Evolutionary conservation across 1,140 invertebrate genomes (phyloP).

Genomic region (Aphelenchoides besseyi): DNA sequence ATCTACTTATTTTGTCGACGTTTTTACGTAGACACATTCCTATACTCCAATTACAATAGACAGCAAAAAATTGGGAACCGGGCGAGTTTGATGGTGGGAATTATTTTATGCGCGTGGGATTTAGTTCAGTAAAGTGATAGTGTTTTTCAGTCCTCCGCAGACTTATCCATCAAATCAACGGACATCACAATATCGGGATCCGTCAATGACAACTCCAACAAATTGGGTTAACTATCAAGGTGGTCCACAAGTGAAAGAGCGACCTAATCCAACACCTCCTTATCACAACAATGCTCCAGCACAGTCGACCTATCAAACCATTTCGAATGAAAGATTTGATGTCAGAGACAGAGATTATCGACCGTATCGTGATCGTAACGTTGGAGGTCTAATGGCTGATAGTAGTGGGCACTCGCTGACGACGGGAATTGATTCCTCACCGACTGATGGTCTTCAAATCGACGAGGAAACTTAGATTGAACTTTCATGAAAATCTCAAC

Average conservation of each 20-base stretch:
- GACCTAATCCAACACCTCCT: not conserved
- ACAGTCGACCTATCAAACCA: not conserved
- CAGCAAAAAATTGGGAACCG: too few species aligned
- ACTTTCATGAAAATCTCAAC: not conserved
- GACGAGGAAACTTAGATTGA: conserved; percentile 1
- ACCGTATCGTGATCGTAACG: conserved; percentile 6
- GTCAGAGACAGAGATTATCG: not conserved
- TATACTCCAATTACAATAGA: too few species aligned
- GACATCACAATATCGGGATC: not conserved
- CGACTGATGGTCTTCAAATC: not conserved
- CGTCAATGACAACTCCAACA: not conserved
- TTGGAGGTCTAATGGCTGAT: not conserved
- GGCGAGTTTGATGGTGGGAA: too few species aligned
- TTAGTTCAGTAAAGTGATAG: too few species aligned
- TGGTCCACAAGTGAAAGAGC: not conserved
- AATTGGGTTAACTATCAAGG: not conserved
- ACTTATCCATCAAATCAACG: not conserved
- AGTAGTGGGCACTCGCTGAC: not conserved
- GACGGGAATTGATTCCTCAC: not conserved
- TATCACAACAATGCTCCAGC: not conserved
- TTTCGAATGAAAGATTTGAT: not conserved
- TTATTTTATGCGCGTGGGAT: too few species aligned
- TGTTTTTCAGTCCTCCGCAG: not conserved
- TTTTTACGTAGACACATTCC: too few species aligned
- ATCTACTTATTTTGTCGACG: too few species aligned